Evolutionary conservation across 2,113 vertebrate species (phyloP).

Genomic region (Carassius auratus): DNA sequence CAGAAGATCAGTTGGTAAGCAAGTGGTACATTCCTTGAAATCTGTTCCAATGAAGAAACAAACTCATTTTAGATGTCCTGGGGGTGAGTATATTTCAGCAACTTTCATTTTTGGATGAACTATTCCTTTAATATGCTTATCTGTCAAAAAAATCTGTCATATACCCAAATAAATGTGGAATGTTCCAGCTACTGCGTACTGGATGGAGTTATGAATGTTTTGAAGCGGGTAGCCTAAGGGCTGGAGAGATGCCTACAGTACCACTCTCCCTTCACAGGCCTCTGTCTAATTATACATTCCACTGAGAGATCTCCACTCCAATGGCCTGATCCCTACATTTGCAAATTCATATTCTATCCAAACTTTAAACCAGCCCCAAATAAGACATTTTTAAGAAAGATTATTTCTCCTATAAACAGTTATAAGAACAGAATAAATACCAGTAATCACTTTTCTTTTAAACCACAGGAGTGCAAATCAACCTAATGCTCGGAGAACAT

Average conservation of each 20-base stretch:
- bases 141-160: slow-evolving; percentile 22
- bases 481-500: slow-evolving; percentile 20
- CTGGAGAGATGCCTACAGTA: slow-evolving; percentile 37
- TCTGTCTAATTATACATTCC: slow-evolving; percentile 51
- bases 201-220: slow-evolving; percentile 39
- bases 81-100: no score
- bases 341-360: slow-evolving; percentile 27
- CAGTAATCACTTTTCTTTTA: neutral
- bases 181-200: slow-evolving; percentile 18
- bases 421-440: neutral
- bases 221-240: slow-evolving; percentile 30
- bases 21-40: neutral
- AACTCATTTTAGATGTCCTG: no score
- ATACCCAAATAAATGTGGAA: slow-evolving; percentile 13
- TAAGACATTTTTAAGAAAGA: neutral
- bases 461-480: slow-evolving; percentile 20
- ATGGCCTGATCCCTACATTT: slow-evolving; percentile 9
- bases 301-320: slow-evolving; percentile 33
- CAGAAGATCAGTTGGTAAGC: neutral
- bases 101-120: no score
- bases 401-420: neutral
- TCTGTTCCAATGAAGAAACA: no score
- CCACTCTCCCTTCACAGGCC: slow-evolving; percentile 50
- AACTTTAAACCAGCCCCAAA: neutral
- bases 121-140: neutral